Conservation (phyloP, 1,140 invertebrate genomes). For the Luehdorfia chinensis region DNA sequence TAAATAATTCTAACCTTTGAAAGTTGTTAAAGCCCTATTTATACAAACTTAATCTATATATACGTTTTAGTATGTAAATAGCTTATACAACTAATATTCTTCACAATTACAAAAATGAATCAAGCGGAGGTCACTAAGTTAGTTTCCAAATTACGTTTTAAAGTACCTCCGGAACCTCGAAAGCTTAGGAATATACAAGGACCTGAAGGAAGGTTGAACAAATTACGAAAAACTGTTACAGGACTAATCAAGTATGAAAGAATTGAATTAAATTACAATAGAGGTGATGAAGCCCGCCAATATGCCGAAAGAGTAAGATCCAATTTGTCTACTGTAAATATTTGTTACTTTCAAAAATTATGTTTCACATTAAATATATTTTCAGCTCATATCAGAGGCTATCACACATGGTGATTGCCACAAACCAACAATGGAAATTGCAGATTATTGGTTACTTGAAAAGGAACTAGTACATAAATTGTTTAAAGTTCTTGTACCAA, state of each 20-base stretch:
- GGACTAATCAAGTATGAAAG: conserved; percentile 93
- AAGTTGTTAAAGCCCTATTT: too few relatives aligned
- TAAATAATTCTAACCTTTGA: too few relatives aligned
- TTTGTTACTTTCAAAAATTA: not conserved
- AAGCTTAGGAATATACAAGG: conserved; percentile 83
- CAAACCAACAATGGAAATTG: conserved; percentile 91
- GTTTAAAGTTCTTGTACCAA: conserved; percentile 93
- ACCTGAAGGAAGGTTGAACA: conserved; percentile 85
- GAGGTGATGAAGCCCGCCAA: conserved; percentile 90
- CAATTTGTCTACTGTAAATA: too few relatives aligned
- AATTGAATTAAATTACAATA: conserved; percentile 87
- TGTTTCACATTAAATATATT: not conserved
- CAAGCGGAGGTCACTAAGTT: conserved; percentile 85
- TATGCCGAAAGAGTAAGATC: conserved; percentile 88
- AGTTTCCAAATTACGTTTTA: conserved; percentile 84
- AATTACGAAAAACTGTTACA: conserved; percentile 88
- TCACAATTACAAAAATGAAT: conserved; percentile 86
- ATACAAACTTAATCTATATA: too few relatives aligned
- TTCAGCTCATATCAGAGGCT: conserved; percentile 93
- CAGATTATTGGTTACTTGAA: conserved; percentile 92
- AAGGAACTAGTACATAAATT: conserved; percentile 94
- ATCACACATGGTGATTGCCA: conserved; percentile 91
- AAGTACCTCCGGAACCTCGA: conserved; percentile 78
- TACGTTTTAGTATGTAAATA: too few relatives aligned
- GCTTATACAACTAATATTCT: too few relatives aligned